These are phyloP conservation scores for Drosophila bocki DNA, from an alignment of 1,140 invertebrate genomes.

Conservation along the genomic window DNA sequence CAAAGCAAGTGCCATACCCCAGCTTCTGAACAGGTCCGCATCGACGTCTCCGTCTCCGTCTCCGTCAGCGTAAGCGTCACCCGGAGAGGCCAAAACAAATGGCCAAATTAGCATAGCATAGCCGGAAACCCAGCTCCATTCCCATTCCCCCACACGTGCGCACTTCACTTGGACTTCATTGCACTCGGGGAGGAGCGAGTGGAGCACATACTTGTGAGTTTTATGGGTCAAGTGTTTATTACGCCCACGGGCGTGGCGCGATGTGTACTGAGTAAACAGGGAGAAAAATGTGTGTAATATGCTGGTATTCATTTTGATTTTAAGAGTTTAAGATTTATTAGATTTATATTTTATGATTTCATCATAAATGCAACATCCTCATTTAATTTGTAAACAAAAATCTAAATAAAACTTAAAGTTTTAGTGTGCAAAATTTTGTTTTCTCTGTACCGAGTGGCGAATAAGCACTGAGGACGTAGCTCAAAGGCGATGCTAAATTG, in stretches of 20 bases:
- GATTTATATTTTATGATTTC: no score
- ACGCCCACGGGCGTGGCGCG: slow-evolving; percentile 73
- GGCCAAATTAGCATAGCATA: slow-evolving; percentile 73
- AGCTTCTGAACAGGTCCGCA: neutral
- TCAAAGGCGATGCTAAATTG: slow-evolving; percentile 68
- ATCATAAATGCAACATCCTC: no score
- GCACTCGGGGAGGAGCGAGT: slow-evolving; percentile 62
- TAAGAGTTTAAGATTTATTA: neutral
- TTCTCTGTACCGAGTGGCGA: neutral
- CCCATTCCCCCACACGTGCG: slow-evolving; percentile 57
- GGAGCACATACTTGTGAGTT: slow-evolving; percentile 71
- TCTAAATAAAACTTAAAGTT: no score
- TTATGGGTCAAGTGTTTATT: slow-evolving; percentile 83
- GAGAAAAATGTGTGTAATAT: neutral
- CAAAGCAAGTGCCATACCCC: slow-evolving; percentile 61
- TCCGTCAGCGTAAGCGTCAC: slow-evolving; percentile 6
- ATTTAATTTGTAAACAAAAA: no score
- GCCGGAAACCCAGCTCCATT: neutral
- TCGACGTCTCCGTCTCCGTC: slow-evolving; percentile 10
- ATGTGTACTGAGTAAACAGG: slow-evolving; percentile 7
- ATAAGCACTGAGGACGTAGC: slow-evolving; percentile 21
- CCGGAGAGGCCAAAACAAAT: slow-evolving; percentile 61
- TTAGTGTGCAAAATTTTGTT: neutral
- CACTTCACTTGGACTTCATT: slow-evolving; percentile 82
- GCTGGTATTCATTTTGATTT: neutral